phyloP scores from a whole-genome alignment of 1,140 invertebrate genomes.

The Belonocnema kinseyi region DNA sequence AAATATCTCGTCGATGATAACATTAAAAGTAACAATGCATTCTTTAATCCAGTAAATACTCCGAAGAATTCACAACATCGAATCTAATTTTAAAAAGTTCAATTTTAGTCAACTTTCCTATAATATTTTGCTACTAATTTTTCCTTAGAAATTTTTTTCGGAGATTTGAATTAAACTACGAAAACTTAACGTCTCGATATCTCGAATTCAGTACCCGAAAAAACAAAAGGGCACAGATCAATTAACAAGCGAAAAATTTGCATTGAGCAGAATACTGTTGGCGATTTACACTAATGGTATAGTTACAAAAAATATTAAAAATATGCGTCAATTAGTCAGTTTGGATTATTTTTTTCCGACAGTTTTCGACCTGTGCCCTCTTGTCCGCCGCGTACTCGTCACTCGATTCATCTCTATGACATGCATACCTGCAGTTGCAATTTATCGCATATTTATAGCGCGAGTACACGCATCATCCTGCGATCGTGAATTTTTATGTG shows the following conservation, averaged over 20 bases:
- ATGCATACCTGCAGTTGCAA: constrained; percentile 28
- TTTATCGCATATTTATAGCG: constrained; percentile 26
- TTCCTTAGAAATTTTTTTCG: not conserved
- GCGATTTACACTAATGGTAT: constrained; percentile 16
- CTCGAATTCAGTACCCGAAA: not conserved
- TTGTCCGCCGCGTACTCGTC: not conserved
- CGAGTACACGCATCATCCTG: constrained; percentile 27
- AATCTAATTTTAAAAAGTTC: not conserved
- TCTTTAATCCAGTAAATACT: not conserved
- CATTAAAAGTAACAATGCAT: constrained; percentile 20
- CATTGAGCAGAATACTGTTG: constrained; percentile 23
- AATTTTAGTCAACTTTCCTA: not conserved
- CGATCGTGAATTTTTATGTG: constrained; percentile 27
- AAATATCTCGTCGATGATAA: constrained; percentile 27
- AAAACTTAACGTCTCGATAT: not conserved
- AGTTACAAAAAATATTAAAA: constrained; percentile 1
- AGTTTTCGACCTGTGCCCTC: constrained; percentile 20
- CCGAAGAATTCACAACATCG: not conserved
- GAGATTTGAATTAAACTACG: not conserved
- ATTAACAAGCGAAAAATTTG: constrained; percentile 1
- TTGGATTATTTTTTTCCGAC: constrained; percentile 6
- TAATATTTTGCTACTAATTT: not conserved
- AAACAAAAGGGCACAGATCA: constrained; percentile 3
- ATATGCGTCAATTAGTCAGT: not conserved
- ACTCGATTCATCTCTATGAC: constrained; percentile 12